Base-by-base conservation (phyloP, 2,113 vertebrate species). In the Triplophysa rosa region DNA sequence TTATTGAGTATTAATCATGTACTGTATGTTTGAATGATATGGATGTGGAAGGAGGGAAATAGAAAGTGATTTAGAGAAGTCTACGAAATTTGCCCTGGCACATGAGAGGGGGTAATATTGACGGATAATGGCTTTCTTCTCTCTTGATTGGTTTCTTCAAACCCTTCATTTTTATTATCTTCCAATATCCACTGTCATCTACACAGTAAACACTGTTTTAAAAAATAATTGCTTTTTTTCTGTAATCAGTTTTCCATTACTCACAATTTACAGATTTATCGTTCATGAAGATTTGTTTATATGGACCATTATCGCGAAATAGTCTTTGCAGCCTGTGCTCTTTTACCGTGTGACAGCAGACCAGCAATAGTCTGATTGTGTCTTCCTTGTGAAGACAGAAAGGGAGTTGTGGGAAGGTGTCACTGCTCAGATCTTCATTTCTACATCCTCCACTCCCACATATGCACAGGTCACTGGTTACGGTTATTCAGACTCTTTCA, bases 1-100 rank as follows among this genome's bases (percentile, higher is more conserved):
- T 81, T 89, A 87, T 90, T 84, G 90, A 88, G 82, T 89, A 83
- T 90, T 91, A 92, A 91, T 77, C 74, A 77, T 23, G 40, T 58
- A 58, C 24, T 80, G 62, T 66, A 77, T 65, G 45, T 77, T 65
- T 8, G 17, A 74, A 63, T 63, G 23, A 74, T 42, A 73, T 10
- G 2, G 62, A 62, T 47, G 13, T 26, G 21, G 58, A 74, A 74
- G 1, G 58, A 29, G 49, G 68, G 24, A 49, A 68, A 75, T 65
- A 24, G 87, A 90, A 91, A 87, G 80, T 83, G 87, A 91, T 91
- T 89, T 86, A 86, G 87, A 61, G 59, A 80, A 84, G 56, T 67
- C 80, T 85, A 82, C 85, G 87, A 90, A 89, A 77, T 86, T 83
- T 47, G 76, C 83, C 80, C 29, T 83, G 83, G 76, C 72, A 85